Evolutionary conservation across 2,113 vertebrate genomes (phyloP), one percentile per base, ranked within the genome.

Genomic region (Lophochroa leadbeateri): DNA sequence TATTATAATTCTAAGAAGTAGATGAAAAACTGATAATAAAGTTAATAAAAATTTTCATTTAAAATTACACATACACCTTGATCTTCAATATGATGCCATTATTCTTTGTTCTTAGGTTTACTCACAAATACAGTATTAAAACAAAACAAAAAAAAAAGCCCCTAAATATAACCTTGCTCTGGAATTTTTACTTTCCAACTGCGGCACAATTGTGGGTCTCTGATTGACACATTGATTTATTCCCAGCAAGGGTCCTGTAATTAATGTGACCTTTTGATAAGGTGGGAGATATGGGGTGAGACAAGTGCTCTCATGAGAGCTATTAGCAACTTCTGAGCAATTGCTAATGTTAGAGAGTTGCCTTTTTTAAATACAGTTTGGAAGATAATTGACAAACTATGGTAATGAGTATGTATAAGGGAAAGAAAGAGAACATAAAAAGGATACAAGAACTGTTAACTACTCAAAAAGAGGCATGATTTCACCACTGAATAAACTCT

Each of bases 221-320:
- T 97, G 95, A 97, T 15, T 97, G 97, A 97, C 97, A 95, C 80
- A 97, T 95, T 98, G 98, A 97, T 97, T 97, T 97, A 96, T 96
- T 98, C 96, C 72, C 97, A 87, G 95, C 96, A 96, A 97, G 97
- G 82, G 95, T 97, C 93, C 95, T 97, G 78, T 98, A 98, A 98
- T 98, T 98, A 98, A 95, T 79, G 70, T 98, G 98, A 98, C 98
- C 98, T 98, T 98, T 98, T 90, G 96, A 97, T 97, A 97, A 97
- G 97, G 95, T 98, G 93, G 94, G 91, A 96, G 95, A 95, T 97
- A 96, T n/a, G 93, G 93, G 95, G 90, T 96, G 94, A 97, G 97
- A 97, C 96, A 97, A 98, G 98, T 95, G 96, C 97, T 98, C 98
- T 98, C 97, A 55, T 39, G 97, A 97, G 97, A 97, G 96, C 97